Evolutionary conservation across 2,113 vertebrate genomes (phyloP).

Genomic region (Pelecanoides urinatrix): DNA sequence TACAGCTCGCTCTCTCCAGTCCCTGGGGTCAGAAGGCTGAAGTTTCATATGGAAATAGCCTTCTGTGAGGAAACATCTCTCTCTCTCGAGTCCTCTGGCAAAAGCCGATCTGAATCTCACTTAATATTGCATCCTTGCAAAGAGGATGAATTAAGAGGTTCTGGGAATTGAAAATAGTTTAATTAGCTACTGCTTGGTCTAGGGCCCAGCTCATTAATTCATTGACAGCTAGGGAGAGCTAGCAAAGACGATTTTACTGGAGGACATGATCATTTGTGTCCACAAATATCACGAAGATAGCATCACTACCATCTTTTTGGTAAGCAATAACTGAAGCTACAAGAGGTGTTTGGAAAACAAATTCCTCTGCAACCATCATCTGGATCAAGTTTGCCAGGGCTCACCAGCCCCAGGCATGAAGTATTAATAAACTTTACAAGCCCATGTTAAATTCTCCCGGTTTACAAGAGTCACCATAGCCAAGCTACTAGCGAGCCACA

Average conservation of each 20-base stretch:
- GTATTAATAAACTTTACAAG: background rate
- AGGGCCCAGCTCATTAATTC: background rate
- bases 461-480: background rate
- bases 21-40: background rate
- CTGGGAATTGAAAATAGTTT: background rate
- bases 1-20: background rate
- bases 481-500: too few species aligned
- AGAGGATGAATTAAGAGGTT: background rate
- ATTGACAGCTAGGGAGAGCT: background rate
- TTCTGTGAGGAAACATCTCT: background rate
- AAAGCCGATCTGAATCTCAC: background rate
- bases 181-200: background rate
- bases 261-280: background rate
- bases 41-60: background rate
- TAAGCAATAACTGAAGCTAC: background rate
- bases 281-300: background rate
- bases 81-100: background rate
- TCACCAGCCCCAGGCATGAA: background rate
- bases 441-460: background rate
- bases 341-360: background rate
- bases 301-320: rapidly evolving
- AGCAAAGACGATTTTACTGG: background rate
- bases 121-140: background rate
- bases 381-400: background rate
- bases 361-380: background rate